Base-by-base conservation (phyloP, 2,888 invertebrate genomes). In the Leucophenga montana region DNA sequence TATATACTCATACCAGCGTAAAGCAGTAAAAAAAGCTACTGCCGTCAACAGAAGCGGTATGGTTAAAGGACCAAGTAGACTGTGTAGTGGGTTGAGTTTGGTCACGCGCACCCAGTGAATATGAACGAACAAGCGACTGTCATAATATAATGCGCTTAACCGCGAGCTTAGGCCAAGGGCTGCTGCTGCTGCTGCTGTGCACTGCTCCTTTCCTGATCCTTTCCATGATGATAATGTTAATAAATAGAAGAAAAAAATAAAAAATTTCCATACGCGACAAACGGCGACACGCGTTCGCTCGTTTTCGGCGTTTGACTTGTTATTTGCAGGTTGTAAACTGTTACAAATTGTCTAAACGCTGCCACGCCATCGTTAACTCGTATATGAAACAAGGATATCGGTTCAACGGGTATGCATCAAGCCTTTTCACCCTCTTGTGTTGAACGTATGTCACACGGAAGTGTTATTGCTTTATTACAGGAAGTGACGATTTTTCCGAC, bases 131-230 rank as follows among this genome's bases (percentile, higher is more conserved):
- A n/a, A 3, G 16, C 31, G 33, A 16, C 61, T 79, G 77, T 82
- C 84, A 77, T 75, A 84, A 78, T 84, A 81, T 82, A 81, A 84
- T 80, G 71, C 82, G 80, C 84, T 82, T 81, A 81, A 80, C 81
- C 81, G 62, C 83, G 82, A 69, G 64, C 56, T 39, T 54, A 16
- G 46, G 48, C 16, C 44, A 71, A 70, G 67, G 64, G 46, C 50
- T 57, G 27, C 11, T 57, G 3, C 27, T 48, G 16, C 48, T 54
- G 46, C 18, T 39, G 66, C 70, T 61, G n/a, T n/a, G 69, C 70
- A 71, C 71, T 70, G 75, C 70, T 48, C 68, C 46, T 8, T 31
- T 31, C n/a, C 33, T 33, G 62, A 20, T 64, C 22, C 44, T 48
- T 22, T 44, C 62, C 46, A 62, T 62, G 46, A 59, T 71, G 70